Evolutionary conservation across 2,113 vertebrate genomes (phyloP).

Genomic region (Plectropomus leopardus): DNA sequence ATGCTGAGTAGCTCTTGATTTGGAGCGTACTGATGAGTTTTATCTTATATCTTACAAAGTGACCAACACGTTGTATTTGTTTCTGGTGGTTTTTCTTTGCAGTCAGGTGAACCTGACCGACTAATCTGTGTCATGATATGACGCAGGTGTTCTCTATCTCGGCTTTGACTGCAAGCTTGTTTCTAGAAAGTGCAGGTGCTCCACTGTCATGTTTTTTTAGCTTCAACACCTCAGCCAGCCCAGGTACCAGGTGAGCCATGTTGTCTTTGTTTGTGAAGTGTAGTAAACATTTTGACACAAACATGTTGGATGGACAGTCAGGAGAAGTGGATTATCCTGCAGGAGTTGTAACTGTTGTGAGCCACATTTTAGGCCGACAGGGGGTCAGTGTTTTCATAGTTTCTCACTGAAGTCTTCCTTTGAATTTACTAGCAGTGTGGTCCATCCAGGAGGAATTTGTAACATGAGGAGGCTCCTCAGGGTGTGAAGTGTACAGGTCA

Average conservation of each 20-base stretch:
- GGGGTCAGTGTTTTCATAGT: background rate
- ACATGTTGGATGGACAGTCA: background rate
- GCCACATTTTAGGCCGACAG: background rate
- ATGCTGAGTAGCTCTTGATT: too few species aligned
- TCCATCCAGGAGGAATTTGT: conserved; percentile 29
- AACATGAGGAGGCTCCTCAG: conserved; percentile 20
- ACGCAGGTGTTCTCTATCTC: background rate
- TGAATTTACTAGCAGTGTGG: background rate
- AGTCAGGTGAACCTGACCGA: background rate
- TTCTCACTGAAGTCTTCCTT: background rate
- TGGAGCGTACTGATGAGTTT: too few species aligned
- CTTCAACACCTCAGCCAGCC: background rate
- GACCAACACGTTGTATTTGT: too few species aligned
- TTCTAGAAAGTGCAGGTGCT: background rate
- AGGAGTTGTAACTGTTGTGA: background rate
- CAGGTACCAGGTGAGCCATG: background rate
- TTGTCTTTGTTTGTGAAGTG: background rate
- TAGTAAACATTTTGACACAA: background rate
- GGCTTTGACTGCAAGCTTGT: background rate
- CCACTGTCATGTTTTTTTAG: background rate
- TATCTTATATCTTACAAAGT: too few species aligned
- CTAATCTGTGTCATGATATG: background rate
- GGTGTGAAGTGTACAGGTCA: conserved; percentile 33
- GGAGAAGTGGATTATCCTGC: background rate
- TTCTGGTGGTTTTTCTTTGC: background rate